Evolutionary conservation across 1,140 invertebrate genomes (phyloP).

Genomic region (Drosophila gunungcola): DNA sequence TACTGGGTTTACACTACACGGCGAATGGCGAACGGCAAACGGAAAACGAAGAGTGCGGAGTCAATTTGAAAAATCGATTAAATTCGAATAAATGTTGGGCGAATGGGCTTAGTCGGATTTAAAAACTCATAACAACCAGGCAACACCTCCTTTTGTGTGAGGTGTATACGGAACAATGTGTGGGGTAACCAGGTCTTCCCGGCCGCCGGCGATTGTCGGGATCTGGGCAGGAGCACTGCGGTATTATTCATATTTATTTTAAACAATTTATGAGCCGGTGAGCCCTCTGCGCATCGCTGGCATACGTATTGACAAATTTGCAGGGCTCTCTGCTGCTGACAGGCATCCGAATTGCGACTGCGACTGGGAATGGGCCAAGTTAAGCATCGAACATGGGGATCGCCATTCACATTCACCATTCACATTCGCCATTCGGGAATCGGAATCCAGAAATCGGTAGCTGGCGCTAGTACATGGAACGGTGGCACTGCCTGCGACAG

Average conservation of each 20-base stretch:
- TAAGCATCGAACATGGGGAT: constrained; percentile 7
- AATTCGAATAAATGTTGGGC: constrained; percentile 82
- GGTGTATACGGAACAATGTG: constrained; percentile 75
- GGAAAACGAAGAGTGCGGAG: constrained; percentile 31
- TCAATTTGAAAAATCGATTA: constrained; percentile 82
- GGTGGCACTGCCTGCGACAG: constrained; percentile 72
- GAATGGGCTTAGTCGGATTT: constrained; percentile 72
- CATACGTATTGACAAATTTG: constrained; percentile 73
- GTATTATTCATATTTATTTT: constrained; percentile 82
- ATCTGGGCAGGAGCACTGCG: constrained; percentile 4
- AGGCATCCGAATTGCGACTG: constrained; percentile 32
- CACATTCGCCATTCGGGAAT: constrained; percentile 2
- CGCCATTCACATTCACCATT: not conserved
- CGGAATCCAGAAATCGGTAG: constrained; percentile 55
- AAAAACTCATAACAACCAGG: constrained; percentile 82
- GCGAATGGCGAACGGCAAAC: constrained; percentile 5
- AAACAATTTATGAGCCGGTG: constrained; percentile 66
- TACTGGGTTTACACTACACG: constrained; percentile 56
- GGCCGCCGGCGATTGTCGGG: constrained; percentile 58
- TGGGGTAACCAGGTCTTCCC: constrained; percentile 48
- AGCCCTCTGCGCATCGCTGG: constrained; percentile 28
- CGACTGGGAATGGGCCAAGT: constrained; percentile 5
- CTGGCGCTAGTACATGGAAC: constrained; percentile 77
- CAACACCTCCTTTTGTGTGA: constrained; percentile 74
- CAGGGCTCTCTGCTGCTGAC: constrained; percentile 33